Percentiles rank a stretch among this genome's conserved stretches.
Evolutionary conservation across 1,140 invertebrate species (phyloP).

Genomic region (Globodera rostochiensis): DNA sequence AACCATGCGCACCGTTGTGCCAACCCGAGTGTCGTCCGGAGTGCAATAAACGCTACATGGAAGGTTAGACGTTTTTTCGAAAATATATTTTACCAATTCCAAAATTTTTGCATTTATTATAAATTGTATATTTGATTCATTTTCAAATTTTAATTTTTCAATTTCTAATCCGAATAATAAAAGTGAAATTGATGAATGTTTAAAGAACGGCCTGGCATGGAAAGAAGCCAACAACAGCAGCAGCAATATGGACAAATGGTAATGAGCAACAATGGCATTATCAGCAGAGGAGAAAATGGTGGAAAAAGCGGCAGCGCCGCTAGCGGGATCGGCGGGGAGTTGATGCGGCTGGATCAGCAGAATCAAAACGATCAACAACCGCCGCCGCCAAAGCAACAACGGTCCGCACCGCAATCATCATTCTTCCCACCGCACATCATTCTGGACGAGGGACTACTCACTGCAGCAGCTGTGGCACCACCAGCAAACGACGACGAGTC

Average conservation of each 20-base stretch:
- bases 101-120: too few relatives aligned
- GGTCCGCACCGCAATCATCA: background rate
- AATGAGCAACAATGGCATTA: background rate
- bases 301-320: background rate
- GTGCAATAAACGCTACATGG: constrained; percentile 16
- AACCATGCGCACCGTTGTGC: constrained; percentile 25
- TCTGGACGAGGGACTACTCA: background rate
- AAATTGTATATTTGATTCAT: too few relatives aligned
- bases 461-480: background rate
- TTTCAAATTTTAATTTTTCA: too few relatives aligned
- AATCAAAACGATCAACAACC: background rate
- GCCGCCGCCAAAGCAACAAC: background rate
- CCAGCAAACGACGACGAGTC: background rate
- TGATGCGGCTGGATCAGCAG: background rate
- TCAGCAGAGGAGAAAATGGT: background rate
- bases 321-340: background rate
- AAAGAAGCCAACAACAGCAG: too few relatives aligned
- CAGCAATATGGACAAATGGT: background rate
- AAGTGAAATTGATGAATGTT: too few relatives aligned
- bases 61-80: background rate
- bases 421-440: constrained; percentile 9
- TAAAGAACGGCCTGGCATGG: background rate
- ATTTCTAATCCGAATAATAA: too few relatives aligned
- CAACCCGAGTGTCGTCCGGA: constrained; percentile 22
- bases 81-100: too few relatives aligned